Evolutionary conservation across 2,888 invertebrate genomes (phyloP).

Genomic region (Acleris laterana): DNA sequence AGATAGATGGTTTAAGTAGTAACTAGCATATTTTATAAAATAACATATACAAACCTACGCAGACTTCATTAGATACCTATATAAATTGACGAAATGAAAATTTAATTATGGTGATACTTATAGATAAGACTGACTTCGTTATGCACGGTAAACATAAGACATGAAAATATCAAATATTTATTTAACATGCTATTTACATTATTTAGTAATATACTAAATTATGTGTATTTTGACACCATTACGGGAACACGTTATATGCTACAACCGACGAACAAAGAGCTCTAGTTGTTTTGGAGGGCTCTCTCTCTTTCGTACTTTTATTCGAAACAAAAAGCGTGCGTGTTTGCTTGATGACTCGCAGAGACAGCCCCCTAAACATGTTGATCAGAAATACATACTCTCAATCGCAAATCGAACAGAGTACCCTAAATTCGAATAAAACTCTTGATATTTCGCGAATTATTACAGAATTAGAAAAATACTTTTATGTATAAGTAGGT

Average conservation of each 20-base stretch:
- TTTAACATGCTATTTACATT: constrained; percentile 74
- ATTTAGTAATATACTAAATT: constrained; percentile 84
- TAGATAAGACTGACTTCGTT: constrained; percentile 61
- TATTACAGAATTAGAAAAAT: constrained; percentile 36
- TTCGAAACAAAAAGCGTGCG: not conserved
- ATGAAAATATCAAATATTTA: constrained; percentile 66
- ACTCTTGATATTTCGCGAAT: constrained; percentile 16
- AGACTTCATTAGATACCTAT: constrained; percentile 67
- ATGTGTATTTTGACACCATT: constrained; percentile 72
- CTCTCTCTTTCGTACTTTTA: constrained; percentile 9
- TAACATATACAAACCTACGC: constrained; percentile 63
- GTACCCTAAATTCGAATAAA: constrained; percentile 27
- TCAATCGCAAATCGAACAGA: constrained; percentile 23
- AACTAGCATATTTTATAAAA: constrained; percentile 66
- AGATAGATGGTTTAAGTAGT: constrained; percentile 54
- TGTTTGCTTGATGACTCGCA: not conserved
- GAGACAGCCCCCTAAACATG: constrained; percentile 22
- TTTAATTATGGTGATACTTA: constrained; percentile 62
- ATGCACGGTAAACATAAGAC: constrained; percentile 66
- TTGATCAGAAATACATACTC: constrained; percentile 20
- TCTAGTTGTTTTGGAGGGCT: constrained; percentile 25
- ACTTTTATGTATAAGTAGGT: constrained; percentile 38
- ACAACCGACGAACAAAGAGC: constrained; percentile 39
- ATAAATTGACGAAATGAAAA: constrained; percentile 73
- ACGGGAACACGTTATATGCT: constrained; percentile 59